Evolutionary conservation across 1,140 invertebrate genomes (phyloP).

Genomic region (Mactra quadrangularis): DNA sequence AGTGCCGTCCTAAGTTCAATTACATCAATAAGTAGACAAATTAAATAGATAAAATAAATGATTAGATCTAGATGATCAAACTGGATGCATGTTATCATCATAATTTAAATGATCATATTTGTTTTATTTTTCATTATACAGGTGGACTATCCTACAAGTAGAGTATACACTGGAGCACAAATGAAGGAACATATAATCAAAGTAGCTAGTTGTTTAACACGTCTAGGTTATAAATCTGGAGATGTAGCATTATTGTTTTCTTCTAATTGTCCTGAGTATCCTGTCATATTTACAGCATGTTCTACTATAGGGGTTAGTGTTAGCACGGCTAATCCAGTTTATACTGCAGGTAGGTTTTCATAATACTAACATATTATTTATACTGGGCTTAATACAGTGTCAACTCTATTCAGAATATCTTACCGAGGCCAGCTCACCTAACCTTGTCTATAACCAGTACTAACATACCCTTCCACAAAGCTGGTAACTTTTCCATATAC

Average conservation of each 20-base stretch:
- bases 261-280: constrained; percentile 91
- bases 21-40: too few relatives aligned
- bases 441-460: too few relatives aligned
- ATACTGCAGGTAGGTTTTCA: constrained; percentile 88
- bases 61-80: too few relatives aligned
- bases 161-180: constrained; percentile 89
- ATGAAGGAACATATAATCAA: constrained; percentile 87
- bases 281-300: constrained; percentile 88
- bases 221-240: constrained; percentile 87
- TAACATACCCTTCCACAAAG: too few relatives aligned
- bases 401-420: too few relatives aligned
- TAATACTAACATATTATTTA: neutral
- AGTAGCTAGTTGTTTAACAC: constrained; percentile 88
- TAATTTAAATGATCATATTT: neutral
- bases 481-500: too few relatives aligned
- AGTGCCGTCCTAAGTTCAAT: too few relatives aligned
- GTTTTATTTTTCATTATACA: constrained; percentile 36
- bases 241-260: constrained; percentile 89
- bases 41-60: too few relatives aligned
- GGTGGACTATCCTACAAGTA: constrained; percentile 86
- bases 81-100: too few relatives aligned
- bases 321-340: constrained; percentile 92
- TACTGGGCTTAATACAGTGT: too few relatives aligned
- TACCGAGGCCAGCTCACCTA: too few relatives aligned
- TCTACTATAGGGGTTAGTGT: constrained; percentile 88